Base-by-base conservation (phyloP, 2,113 vertebrate genomes). In the Hippocampus mohnikei region DNA sequence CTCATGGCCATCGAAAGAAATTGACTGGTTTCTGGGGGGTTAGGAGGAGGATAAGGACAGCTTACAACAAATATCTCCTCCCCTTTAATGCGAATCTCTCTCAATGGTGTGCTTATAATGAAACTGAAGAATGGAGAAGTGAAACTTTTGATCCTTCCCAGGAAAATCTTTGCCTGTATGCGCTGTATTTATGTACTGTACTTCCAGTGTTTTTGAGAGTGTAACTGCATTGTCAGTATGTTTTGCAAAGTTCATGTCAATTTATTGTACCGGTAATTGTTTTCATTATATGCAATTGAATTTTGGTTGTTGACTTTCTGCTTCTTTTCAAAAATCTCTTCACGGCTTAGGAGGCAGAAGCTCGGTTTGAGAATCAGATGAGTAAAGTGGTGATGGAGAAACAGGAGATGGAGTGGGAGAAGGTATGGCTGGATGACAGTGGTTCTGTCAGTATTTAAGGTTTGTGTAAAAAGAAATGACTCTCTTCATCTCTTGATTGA, bases 341-440 rank as follows among this genome's bases (percentile, higher is more conserved):
- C 3, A 3, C 40, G 18, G 1, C 79, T 69, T 87, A 99, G 97
- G 92, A 95, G 88, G 90, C 93, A 53, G 94, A 96, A 89, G 84
- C 72, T 6, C 90, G 91, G 55, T 93, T 94, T 84, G 95, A 98
- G 89, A 92, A 94, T 27, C 95, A 96, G 81, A 94, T 96, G 80
- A 90, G 86, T 85, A 95, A 93, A 79, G 91, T 95, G 76, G 91
- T 94, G 71, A 9, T 95, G 88, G 95, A 98, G 84, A 96, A 93
- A 50, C 95, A 97, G 82, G 96, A 98, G 84, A 89, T 98, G 72
- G 94, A 94, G 69, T 96, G 96, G 96, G 93, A 96, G 81, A 96
- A 95, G 90, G 95, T 97, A 78, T 25, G 29, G 21, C 44, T 18
- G 33, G 52, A 25, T 23, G 52, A 10, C 3, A 11, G 53, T 20